These are phyloP conservation scores for Excalfactoria chinensis DNA, from an alignment of 2,113 vertebrate genomes.

Conservation along the genomic window DNA sequence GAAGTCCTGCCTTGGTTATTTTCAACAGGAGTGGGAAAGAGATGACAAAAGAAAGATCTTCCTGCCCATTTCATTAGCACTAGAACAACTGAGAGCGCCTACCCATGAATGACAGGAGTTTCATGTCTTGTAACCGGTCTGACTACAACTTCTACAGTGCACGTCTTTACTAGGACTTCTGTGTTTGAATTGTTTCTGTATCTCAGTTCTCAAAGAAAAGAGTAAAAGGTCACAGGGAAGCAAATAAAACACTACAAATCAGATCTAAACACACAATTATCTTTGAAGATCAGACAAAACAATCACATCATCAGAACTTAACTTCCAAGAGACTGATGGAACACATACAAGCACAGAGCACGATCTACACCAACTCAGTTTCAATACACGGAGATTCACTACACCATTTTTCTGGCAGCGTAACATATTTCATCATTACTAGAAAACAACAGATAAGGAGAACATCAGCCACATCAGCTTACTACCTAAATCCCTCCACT, in stretches of 20 bases:
- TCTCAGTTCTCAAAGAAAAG: not conserved
- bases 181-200: not conserved
- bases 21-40: not conserved
- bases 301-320: not conserved
- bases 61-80: not conserved
- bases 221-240: not conserved
- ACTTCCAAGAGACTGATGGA: not conserved
- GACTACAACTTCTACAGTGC: not conserved
- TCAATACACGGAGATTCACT: not conserved
- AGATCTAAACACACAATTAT: not conserved
- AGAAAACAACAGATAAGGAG: slow-evolving; percentile 25
- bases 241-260: not conserved
- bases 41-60: not conserved
- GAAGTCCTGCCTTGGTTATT: not conserved
- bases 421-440: slow-evolving; percentile 1
- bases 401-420: not conserved
- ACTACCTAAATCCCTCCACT: slow-evolving; percentile 16
- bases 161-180: not conserved
- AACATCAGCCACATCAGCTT: slow-evolving; percentile 11
- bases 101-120: not conserved
- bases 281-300: not conserved
- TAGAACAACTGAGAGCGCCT: not conserved
- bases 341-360: not conserved
- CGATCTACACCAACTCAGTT: not conserved
- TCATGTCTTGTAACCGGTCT: not conserved